Evolutionary conservation across 2,888 invertebrate species (phyloP), one percentile per base, ranked within the genome.

Genomic region (Drosophila picticornis): DNA sequence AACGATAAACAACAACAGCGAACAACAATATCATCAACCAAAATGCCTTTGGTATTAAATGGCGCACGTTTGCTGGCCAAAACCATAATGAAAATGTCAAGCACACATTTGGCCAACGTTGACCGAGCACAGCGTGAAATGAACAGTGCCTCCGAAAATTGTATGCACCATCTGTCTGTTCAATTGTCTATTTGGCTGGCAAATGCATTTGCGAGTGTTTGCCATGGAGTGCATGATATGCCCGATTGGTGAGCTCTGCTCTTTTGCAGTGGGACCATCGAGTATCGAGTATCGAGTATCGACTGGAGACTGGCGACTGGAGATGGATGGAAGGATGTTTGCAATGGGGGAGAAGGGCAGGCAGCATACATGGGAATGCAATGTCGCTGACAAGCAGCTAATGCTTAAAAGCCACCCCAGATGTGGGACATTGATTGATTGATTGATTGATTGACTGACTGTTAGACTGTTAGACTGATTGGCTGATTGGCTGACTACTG

Each of bases 71-170:
- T 71, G 59, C 63, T 61, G 56, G 62, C 63, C 81, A 67, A 51
- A 76, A 87, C 81, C 88, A 89, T 87, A 84, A 80, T 88, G 90
- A 85, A 85, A 85, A 89, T 85, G 90, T 85, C 84, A 89, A 84
- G 87, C 70, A 77, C 90, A 85, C 88, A 87, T 89, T 87, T 88
- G 90, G 77, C 90, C 88, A 87, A 71, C 69, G 64, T 43, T 59
- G 63, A 55, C 48, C 48, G 62, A 65, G 65, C 77, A 31, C 84
- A 84, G 84, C 87, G 59, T 78, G 84, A 78, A 70, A 57, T 72
- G 77, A 75, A 81, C 75, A 75, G 34, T 60, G 72, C 62, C 77
- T 13, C 32, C 36, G 59, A 64, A 77, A 81, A 70, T 48, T 61
- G 57, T 58, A 38, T 64, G 52, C 63, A 27, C 69, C 40, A 32